Evolutionary conservation across 2,113 vertebrate genomes (phyloP), one percentile per base, ranked within the genome.

Genomic region (Siniperca chuatsi): DNA sequence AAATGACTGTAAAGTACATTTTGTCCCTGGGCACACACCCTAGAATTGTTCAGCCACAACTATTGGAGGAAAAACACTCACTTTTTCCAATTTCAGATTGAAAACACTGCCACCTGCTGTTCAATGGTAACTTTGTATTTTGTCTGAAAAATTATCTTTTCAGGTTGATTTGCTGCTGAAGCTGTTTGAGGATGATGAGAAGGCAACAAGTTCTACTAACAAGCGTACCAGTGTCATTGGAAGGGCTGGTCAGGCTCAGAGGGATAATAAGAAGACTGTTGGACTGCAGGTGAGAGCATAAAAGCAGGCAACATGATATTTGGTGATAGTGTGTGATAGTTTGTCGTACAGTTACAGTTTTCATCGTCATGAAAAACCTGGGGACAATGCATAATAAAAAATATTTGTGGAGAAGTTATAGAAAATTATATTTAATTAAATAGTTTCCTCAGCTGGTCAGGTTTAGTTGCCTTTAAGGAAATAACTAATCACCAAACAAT

Each of bases 231-330:
- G 78, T 65, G 42, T 2, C 21, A 50, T 23, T 90, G 93, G 95
- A 57, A 95, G 94, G 66, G 87, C 92, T 2, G 95, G 94, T 0
- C 96, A 95, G 61, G 78, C 91, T 3, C 96, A 95, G 91, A 97
- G 96, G 86, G 97, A 97, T 42, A 97, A 97, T 58, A 98, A 97
- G 94, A 99, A 98, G 91, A 99, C 97, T 0, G 98, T 99, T 77
- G 98, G 98, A 10, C 96, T 97, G 84, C 98, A 99, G 98, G 98
- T 99, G 65, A 94, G 92, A 58, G 4, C 20, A 71, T 67, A 37
- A 58, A 35, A 66, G 46, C 7, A 68, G 48, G 25, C 13, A 16
- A 33, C 20, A 3, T 48, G 8, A 42, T 29, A 52, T 69, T 42
- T 73, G 12, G 35, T 42, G 13, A 25, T 25, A 25, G 10, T 33